phyloP scores from a whole-genome alignment of 2,797 vertebrate genomes.

The Hipposideros larvatus region DNA sequence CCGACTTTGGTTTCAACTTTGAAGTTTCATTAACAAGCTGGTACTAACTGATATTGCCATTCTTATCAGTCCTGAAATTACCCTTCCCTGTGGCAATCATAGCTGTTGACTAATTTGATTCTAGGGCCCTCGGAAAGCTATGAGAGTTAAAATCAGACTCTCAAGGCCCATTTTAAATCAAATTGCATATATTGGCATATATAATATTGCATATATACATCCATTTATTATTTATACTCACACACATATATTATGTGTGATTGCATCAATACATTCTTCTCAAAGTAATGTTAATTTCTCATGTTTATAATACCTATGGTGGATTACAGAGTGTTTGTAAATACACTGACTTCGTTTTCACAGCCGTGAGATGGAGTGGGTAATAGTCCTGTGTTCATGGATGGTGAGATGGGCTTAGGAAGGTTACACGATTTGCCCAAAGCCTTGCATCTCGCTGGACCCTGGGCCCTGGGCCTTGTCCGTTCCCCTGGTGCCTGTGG shows the following conservation, averaged over 20 bases:
- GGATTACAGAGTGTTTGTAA: not conserved
- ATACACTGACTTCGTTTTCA: not conserved
- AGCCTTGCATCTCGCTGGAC: not conserved
- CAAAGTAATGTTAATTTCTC: constrained; percentile 12
- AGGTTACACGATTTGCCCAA: not conserved
- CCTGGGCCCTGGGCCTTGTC: rapidly evolving
- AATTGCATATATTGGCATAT: not conserved
- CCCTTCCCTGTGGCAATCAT: constrained; percentile 74
- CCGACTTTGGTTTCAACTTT: constrained; percentile 84
- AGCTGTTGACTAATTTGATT: constrained; percentile 79
- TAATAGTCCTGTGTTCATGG: not conserved
- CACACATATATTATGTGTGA: not conserved
- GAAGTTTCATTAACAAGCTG: constrained; percentile 88
- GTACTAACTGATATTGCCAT: constrained; percentile 84
- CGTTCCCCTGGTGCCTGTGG: not conserved
- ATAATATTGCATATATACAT: not conserved
- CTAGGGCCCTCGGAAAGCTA: constrained; percentile 75
- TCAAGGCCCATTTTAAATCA: constrained; percentile 69
- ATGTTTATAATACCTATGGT: not conserved
- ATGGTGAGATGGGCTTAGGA: not conserved
- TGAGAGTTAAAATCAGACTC: constrained; percentile 47
- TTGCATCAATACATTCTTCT: not conserved
- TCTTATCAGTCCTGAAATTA: constrained; percentile 84
- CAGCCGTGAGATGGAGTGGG: no score
- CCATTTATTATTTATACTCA: not conserved